Evolutionary conservation across 64 coral and sea anemone species (phyloP).

Genomic region (Porites australiensis): DNA sequence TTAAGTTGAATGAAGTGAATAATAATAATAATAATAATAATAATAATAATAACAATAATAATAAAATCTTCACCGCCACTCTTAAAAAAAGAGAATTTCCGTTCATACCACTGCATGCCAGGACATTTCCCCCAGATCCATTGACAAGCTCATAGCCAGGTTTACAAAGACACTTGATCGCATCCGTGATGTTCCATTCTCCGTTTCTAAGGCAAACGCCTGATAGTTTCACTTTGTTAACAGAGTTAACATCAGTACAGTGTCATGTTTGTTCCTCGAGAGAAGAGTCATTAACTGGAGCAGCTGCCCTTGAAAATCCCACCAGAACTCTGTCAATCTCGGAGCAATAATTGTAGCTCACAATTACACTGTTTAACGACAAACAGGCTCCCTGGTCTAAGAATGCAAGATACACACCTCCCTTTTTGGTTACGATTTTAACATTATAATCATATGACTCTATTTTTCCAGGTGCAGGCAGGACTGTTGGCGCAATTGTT

Average conservation of each 20-base stretch:
- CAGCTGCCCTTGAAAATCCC: slow-evolving; percentile 25
- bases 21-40: no score
- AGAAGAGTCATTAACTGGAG: slow-evolving; percentile 15
- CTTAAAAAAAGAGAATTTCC: no score
- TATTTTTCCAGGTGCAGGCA: no score
- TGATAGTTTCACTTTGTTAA: not conserved
- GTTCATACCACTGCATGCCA: slow-evolving; percentile 22
- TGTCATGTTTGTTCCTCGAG: not conserved
- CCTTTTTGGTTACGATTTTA: not conserved
- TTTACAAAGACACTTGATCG: slow-evolving; percentile 6
- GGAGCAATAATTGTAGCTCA: slow-evolving; percentile 41
- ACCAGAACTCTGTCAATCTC: slow-evolving; percentile 9
- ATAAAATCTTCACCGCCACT: no score
- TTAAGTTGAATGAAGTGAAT: no score
- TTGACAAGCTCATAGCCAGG: slow-evolving; percentile 28
- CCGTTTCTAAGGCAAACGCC: slow-evolving; percentile 50
- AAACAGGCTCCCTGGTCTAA: slow-evolving; percentile 57
- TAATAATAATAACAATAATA: no score
- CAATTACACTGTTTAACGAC: not conserved
- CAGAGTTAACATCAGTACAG: slow-evolving; percentile 27
- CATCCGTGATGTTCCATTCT: slow-evolving; percentile 53
- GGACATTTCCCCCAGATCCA: not conserved
- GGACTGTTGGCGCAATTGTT: no score
- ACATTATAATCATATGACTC: no score
- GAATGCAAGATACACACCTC: slow-evolving; percentile 34